Evolutionary conservation across 2,797 vertebrate genomes (phyloP), one percentile per base, ranked within the genome.

Genomic region (Agapornis canus): DNA sequence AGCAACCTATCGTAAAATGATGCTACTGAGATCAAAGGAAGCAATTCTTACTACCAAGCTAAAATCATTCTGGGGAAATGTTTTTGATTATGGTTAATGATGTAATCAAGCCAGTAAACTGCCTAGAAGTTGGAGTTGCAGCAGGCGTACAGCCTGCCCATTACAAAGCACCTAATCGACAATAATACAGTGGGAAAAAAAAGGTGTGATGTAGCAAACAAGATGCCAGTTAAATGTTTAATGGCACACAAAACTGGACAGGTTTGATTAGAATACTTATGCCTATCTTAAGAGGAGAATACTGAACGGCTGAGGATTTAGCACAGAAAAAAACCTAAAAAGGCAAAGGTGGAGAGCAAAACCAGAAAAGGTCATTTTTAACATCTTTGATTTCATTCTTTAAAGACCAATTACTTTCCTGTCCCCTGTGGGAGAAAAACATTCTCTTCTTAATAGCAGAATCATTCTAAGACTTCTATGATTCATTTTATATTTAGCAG

Each of bases 51-150:
- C 97, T 96, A 97, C 97, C 95, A 97, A 96, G 97, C 96, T 97
- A 97, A 97, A 97, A 98, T 98, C 96, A 98, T 98, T 98, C 97
- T 96, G 86, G 92, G 95, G 95, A 98, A 98, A 98, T 98, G 96
- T 98, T 98, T 98, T 98, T 98, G 97, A 98, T 98, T 98, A 97
- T 98, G 96, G 95, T 96, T 98, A 98, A 98, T 98, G 97, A 98
- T 98, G 97, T 98, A 98, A 98, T 98, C 98, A 98, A 98, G 96
- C 87, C 92, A 97, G 96, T 96, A 98, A 97, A 97, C 95, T 95
- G 95, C 90, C 96, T 97, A 97, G 92, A 97, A 97, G 95, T 98
- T 98, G 92, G 73, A 97, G 94, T 92, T 97, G 89, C 89, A 92
- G 95, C 89, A 94, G 96, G 96, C 95, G n/a, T 97, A 86, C 78